A percentile compares a stretch with the other conserved stretches of the same genome.
Evolutionary conservation across 2,888 invertebrate genomes (phyloP).

Genomic region (Tricholauxania praeusta): DNA sequence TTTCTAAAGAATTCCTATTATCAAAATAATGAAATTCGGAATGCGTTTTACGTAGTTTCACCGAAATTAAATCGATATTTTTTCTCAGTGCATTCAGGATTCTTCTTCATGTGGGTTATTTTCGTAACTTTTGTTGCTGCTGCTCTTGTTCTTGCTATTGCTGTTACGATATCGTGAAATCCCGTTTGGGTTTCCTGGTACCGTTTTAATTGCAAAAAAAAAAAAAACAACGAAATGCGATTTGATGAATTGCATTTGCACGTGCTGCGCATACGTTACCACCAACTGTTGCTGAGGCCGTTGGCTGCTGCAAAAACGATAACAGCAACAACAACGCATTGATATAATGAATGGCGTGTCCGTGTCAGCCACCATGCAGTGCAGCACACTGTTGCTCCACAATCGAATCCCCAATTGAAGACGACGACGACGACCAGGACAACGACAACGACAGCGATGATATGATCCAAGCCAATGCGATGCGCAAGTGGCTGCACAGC

Average conservation of each 20-base stretch:
- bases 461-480: neutral
- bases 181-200: constrained; percentile 24
- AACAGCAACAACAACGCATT: constrained; percentile 19
- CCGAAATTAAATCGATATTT: too few relatives aligned
- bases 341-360: constrained; percentile 38
- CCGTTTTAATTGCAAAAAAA: constrained; percentile 38
- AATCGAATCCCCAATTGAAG: constrained; percentile 24
- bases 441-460: neutral
- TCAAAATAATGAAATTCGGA: too few relatives aligned
- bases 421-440: neutral
- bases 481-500: constrained; percentile 3
- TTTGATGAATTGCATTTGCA: constrained; percentile 34
- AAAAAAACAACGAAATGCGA: constrained; percentile 14
- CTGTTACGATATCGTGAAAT: constrained; percentile 8
- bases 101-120: constrained; percentile 16
- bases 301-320: neutral
- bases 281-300: constrained; percentile 28
- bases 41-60: too few relatives aligned
- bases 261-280: constrained; percentile 39
- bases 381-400: constrained; percentile 5
- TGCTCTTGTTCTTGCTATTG: neutral
- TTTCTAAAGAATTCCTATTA: too few relatives aligned
- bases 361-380: constrained; percentile 24
- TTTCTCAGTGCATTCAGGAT: too few relatives aligned
- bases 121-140: neutral